A percentile compares a stretch with the other conserved stretches of the same genome.
Conservation (phyloP, 2,113 vertebrate species). For the Podarcis muralis region DNA sequence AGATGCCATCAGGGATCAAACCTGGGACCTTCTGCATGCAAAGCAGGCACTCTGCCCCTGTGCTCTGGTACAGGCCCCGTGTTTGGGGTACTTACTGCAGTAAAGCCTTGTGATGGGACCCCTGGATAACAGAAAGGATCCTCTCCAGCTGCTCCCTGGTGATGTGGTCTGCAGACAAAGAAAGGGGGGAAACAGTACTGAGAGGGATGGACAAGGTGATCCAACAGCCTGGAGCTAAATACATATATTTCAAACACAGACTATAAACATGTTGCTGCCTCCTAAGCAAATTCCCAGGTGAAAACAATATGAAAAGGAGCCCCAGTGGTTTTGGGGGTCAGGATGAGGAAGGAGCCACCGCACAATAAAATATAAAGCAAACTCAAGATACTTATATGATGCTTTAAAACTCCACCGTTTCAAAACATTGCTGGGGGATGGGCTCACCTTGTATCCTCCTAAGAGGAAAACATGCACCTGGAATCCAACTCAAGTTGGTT, state of each 20-base stretch:
- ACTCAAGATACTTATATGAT: neutral
- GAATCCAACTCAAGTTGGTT: too few species aligned
- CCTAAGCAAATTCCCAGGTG: neutral
- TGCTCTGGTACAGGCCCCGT: too few species aligned
- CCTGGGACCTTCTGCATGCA: neutral
- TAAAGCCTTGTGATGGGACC: conserved; percentile 90
- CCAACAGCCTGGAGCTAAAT: conserved; percentile 18
- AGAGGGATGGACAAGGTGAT: conserved; percentile 32
- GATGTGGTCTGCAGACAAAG: conserved; percentile 83
- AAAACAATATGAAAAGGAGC: neutral
- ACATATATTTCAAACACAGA: neutral
- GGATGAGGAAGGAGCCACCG: neutral
- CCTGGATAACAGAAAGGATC: conserved; percentile 89
- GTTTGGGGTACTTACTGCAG: conserved; percentile 75
- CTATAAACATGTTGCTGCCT: neutral
- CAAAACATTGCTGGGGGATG: neutral
- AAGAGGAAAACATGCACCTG: too few species aligned
- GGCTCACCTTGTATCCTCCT: too few species aligned
- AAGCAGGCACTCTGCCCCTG: too few species aligned
- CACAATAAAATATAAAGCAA: too few species aligned
- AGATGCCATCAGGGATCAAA: neutral
- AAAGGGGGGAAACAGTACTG: neutral
- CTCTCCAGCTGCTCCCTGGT: conserved; percentile 88
- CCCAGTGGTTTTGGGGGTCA: neutral
- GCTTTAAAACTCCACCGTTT: neutral